Percentiles rank a stretch among this genome's conserved stretches.
phyloP scores from a whole-genome alignment of 23 tunicate species.

The Trididemnum nubilum region DNA sequence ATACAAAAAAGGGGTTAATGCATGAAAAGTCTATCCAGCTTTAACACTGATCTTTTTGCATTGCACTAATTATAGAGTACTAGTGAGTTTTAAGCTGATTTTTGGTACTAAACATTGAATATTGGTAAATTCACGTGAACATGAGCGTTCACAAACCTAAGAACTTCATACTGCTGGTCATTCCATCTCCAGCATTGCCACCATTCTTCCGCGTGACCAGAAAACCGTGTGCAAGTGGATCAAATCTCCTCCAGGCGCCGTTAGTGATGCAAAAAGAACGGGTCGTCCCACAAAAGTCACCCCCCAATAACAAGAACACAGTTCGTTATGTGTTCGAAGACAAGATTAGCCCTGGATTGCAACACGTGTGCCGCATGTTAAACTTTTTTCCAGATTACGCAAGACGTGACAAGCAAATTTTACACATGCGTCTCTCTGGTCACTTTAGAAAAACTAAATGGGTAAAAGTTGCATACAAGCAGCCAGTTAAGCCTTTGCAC shows the following conservation, averaged over 20 bases:
- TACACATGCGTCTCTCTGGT: neutral
- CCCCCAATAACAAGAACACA: neutral
- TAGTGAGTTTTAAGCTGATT: neutral
- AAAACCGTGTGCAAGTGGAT: neutral
- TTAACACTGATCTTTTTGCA: neutral
- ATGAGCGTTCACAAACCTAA: neutral
- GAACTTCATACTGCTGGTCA: neutral
- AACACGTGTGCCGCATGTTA: neutral
- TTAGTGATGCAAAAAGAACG: neutral
- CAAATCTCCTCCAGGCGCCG: neutral
- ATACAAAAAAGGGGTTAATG: neutral
- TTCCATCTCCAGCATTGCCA: neutral
- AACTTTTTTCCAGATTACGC: neutral
- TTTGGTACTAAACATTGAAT: too few relatives aligned
- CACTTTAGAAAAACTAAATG: neutral
- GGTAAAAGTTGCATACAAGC: neutral
- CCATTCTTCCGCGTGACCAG: neutral
- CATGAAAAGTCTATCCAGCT: neutral
- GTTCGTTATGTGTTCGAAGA: neutral
- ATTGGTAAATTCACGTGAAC: neutral
- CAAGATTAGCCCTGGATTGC: neutral
- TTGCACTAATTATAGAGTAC: neutral
- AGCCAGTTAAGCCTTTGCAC: neutral
- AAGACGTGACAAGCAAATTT: neutral
- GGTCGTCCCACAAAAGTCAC: neutral